Base-by-base conservation (phyloP, 2,113 vertebrate genomes). In the Anguilla rostrata region DNA sequence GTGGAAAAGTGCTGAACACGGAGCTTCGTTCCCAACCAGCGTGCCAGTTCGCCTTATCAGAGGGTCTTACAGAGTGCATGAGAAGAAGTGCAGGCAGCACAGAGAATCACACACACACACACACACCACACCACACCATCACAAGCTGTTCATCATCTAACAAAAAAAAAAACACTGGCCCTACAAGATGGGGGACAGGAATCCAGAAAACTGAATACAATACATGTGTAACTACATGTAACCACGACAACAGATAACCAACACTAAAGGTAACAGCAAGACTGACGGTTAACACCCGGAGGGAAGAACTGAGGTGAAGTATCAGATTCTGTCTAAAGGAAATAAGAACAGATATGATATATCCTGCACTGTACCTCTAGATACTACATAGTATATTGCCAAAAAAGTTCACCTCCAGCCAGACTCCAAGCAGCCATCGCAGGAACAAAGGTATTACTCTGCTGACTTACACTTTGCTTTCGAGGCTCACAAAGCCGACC, bases 1-100 rank as follows among this genome's bases (percentile, higher is more conserved):
- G 81, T 75, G 84, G 86, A 91, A 85, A 83, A 39, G 85, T 84
- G 78, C 0, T 91, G 80, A 88, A 84, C 84, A 34, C 1, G 39
- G 43, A 29, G 29, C 82, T 83, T 83, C 53, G 14, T 26, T 39
- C n/a, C 82, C 29, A 39, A 34, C 46, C 12, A 29, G n/a, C 81
- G 56, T 53, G 81, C 82, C 82, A 57, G 53, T 49, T 88, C 26
- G 49, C 86, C 87, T 86, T 86, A 86, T 86, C 78, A 83, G 78
- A 53, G 60, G 60, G 71, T 75, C 71, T 75, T 12, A 75, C n/a
- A n/a, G 71, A 75, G 71, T 26, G 71, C n/a, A 26, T 0, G 60
- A 15, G 57, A 20, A 20, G 8, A 60, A 20, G 57, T 15, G 57
- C 57, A 71, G 63, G 9, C 16, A n/a, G 26, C 20, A n/a, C 63